phyloP scores from a whole-genome alignment of 1,140 invertebrate species.

The Chymomyza costata region DNA sequence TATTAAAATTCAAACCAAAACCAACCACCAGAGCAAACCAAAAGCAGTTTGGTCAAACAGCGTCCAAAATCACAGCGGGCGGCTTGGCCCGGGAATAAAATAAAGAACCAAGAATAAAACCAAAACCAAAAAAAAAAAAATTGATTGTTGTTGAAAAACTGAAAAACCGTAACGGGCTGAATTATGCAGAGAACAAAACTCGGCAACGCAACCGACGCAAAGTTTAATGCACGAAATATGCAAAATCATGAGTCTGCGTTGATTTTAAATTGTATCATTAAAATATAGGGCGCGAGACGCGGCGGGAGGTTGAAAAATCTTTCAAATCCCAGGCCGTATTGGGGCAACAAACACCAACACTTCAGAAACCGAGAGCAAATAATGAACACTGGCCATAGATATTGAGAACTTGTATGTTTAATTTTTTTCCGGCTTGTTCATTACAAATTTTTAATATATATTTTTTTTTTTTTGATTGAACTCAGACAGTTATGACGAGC shows the following conservation, averaged over 20 bases:
- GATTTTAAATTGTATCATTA: constrained; percentile 74
- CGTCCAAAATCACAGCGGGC: constrained; percentile 68
- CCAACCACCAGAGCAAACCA: constrained; percentile 13
- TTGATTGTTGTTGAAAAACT: constrained; percentile 62
- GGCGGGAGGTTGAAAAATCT: too few relatives aligned
- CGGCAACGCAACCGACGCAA: constrained; percentile 26
- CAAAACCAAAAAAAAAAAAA: constrained; percentile 12
- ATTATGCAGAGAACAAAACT: constrained; percentile 46
- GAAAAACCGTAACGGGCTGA: constrained; percentile 49
- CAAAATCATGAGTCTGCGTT: constrained; percentile 73
- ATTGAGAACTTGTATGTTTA: constrained; percentile 28
- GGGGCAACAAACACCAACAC: constrained; percentile 5
- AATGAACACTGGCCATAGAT: constrained; percentile 15
- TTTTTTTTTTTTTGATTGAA: constrained; percentile 66
- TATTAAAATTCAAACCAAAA: constrained; percentile 13
- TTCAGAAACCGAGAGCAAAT: constrained; percentile 22
- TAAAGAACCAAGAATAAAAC: not conserved
- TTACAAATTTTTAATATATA: too few relatives aligned
- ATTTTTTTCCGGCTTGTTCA: constrained; percentile 66
- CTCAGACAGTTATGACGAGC: constrained; percentile 19
- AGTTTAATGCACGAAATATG: constrained; percentile 68
- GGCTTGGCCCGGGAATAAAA: constrained; percentile 27
- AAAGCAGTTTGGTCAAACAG: constrained; percentile 4
- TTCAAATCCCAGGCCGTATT: too few relatives aligned
- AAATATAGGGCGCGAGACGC: constrained; percentile 44